Evolutionary conservation across 2,797 vertebrate genomes (phyloP).

Genomic region (Discoglossus pictus): DNA sequence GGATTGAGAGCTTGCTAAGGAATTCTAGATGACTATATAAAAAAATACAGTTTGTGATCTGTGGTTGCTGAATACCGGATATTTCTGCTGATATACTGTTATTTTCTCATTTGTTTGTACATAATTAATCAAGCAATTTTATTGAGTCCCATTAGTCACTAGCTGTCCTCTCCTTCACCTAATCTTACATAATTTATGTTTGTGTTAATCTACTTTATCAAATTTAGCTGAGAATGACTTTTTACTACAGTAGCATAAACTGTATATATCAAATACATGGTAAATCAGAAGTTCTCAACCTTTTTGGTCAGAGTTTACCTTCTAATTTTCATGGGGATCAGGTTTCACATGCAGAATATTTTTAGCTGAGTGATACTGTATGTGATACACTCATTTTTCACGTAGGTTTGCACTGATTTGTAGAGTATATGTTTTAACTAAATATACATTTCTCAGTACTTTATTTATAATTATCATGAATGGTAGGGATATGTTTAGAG

Average conservation of each 20-base stretch:
- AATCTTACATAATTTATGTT: conserved; percentile 15
- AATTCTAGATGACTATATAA: background rate
- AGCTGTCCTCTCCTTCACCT: background rate
- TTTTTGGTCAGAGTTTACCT: too few species aligned
- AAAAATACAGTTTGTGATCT: background rate
- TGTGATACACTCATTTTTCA: too few species aligned
- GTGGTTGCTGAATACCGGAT: background rate
- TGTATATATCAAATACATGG: too few species aligned
- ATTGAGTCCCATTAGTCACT: background rate
- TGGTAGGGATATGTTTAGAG: too few species aligned
- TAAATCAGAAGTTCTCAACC: too few species aligned
- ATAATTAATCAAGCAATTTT: conserved; percentile 10
- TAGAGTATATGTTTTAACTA: too few species aligned
- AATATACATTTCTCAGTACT: too few species aligned
- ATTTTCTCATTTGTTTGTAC: conserved; percentile 1
- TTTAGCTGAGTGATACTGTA: too few species aligned
- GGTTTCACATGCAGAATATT: too few species aligned
- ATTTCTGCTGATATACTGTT: conserved; percentile 5
- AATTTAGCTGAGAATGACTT: background rate
- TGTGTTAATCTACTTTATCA: background rate
- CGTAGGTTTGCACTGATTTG: too few species aligned
- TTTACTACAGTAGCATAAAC: background rate
- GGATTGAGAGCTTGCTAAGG: background rate
- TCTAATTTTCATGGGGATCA: too few species aligned
- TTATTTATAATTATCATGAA: too few species aligned